Conservation (phyloP, 2,797 vertebrate genomes). For the Natrix natrix region DNA sequence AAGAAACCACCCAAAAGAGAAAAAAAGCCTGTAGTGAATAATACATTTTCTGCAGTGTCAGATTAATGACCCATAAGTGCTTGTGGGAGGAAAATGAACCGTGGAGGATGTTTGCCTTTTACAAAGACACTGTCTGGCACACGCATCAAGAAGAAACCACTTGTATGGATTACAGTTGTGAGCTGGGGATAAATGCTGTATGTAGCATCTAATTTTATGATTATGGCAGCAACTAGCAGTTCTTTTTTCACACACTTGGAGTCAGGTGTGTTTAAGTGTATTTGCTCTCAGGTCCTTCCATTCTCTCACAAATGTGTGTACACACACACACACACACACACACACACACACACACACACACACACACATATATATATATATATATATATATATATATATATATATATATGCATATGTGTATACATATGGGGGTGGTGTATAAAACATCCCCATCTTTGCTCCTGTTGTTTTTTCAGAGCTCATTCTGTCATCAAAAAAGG, state of each 20-base stretch:
- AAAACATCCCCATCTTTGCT: slow-evolving; percentile 59
- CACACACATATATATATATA: no score
- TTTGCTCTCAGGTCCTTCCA: slow-evolving; percentile 11
- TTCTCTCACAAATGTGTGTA: background rate
- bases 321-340: no score
- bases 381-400: no score
- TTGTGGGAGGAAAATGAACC: slow-evolving; percentile 63
- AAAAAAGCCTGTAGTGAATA: slow-evolving; percentile 62
- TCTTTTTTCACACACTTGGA: background rate
- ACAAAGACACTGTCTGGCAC: slow-evolving; percentile 35
- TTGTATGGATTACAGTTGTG: slow-evolving; percentile 22
- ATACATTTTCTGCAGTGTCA: slow-evolving; percentile 67
- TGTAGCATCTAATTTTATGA: slow-evolving; percentile 12
- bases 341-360: no score
- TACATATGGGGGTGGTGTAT: background rate
- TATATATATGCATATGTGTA: no score
- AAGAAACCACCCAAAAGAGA: background rate
- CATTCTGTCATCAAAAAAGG: slow-evolving; percentile 57
- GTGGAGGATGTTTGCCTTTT: slow-evolving; percentile 42
- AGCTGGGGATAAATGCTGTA: slow-evolving; percentile 3
- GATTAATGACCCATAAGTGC: slow-evolving; percentile 72
- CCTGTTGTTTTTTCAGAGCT: slow-evolving; percentile 49
- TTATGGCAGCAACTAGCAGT: slow-evolving; percentile 22
- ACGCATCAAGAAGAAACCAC: slow-evolving; percentile 7
- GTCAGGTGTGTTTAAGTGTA: background rate